These are phyloP conservation scores for Engystomops pustulosus DNA, from an alignment of 2,113 vertebrate genomes.

Conservation along the genomic window DNA sequence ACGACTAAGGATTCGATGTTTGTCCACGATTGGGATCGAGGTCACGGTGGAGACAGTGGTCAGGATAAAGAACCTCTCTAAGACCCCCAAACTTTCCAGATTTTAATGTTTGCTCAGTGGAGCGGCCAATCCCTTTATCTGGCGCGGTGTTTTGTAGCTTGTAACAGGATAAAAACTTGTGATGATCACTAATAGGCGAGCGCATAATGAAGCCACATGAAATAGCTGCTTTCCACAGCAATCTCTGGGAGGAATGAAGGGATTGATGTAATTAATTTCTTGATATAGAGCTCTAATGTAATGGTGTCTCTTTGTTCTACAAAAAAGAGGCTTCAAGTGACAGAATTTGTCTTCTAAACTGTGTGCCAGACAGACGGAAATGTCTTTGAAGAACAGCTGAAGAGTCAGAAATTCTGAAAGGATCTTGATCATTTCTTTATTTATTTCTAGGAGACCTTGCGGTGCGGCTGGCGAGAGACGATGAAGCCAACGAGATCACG, in stretches of 20 bases:
- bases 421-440: not conserved
- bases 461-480: not conserved
- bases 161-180: constrained; percentile 17
- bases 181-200: constrained; percentile 3
- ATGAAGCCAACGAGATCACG: too few species aligned
- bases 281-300: not conserved
- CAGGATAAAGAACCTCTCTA: not conserved
- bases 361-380: not conserved
- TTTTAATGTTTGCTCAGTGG: not conserved
- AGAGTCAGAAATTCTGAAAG: not conserved
- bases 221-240: not conserved
- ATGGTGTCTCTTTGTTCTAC: not conserved
- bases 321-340: constrained; percentile 15
- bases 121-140: not conserved
- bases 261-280: constrained; percentile 14
- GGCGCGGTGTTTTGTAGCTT: not conserved
- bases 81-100: not conserved
- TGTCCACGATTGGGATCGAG: too few species aligned
- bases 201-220: constrained; percentile 5
- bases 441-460: not conserved
- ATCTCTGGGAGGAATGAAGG: not conserved
- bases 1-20: too few species aligned
- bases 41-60: not conserved
- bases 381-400: not conserved
- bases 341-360: not conserved